Percentiles rank a stretch among this genome's conserved stretches.
phyloP scores from a whole-genome alignment of 2,113 vertebrate species.

The Tangachromis dhanisi region DNA sequence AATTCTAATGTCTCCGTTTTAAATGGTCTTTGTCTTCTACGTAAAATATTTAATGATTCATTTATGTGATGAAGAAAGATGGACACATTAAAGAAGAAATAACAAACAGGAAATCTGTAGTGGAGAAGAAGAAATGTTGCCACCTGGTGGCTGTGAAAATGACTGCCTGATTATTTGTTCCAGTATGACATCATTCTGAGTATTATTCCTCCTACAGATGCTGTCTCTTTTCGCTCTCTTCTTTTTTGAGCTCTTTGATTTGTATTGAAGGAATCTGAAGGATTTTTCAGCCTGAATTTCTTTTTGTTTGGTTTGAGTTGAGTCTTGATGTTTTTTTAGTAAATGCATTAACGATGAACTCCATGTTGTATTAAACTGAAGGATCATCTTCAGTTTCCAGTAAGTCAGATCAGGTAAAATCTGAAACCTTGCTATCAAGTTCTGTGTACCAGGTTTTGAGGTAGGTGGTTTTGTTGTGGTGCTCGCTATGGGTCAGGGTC shows the following conservation, averaged over 20 bases:
- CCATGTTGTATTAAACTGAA: not conserved
- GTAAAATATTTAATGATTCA: too few relatives aligned
- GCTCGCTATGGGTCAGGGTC: not conserved
- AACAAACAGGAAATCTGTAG: not conserved
- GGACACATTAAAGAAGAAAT: too few relatives aligned
- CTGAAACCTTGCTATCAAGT: not conserved
- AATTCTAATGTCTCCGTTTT: not conserved
- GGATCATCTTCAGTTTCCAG: not conserved
- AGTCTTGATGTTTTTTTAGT: not conserved
- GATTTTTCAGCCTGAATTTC: not conserved
- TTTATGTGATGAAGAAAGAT: too few relatives aligned
- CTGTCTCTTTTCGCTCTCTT: not conserved
- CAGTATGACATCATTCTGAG: not conserved
- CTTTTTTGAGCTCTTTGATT: not conserved
- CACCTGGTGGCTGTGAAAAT: not conserved
- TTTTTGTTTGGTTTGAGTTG: not conserved
- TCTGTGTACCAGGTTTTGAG: not conserved
- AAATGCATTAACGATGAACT: not conserved
- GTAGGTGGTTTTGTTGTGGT: not conserved
- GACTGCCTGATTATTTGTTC: not conserved
- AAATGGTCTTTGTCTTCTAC: too few relatives aligned
- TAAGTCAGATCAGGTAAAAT: not conserved
- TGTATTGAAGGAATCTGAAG: not conserved
- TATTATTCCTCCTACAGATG: not conserved
- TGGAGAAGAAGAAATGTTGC: not conserved